Conservation (phyloP, 2,888 invertebrate species). For the Stomorhina lunata region DNA sequence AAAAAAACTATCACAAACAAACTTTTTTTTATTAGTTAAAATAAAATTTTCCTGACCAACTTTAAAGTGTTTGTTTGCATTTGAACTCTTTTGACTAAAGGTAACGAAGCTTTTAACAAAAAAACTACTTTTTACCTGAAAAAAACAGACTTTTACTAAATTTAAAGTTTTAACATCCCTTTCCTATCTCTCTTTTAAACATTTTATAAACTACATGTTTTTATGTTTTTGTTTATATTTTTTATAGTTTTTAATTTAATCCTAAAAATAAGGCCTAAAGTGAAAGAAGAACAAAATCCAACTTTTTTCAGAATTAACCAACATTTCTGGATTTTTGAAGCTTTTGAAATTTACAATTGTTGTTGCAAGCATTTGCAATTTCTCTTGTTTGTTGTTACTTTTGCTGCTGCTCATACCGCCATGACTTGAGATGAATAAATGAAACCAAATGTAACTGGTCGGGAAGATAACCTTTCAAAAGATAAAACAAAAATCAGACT, state of each 20-base stretch:
- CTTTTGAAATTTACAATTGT: constrained; percentile 52
- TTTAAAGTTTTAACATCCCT: constrained; percentile 48
- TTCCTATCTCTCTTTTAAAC: constrained; percentile 24
- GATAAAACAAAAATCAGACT: background rate
- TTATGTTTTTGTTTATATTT: constrained; percentile 6
- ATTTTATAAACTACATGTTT: constrained; percentile 2
- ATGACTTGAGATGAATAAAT: constrained; percentile 43
- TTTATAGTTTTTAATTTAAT: background rate
- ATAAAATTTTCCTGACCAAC: constrained; percentile 8
- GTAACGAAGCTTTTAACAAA: constrained; percentile 50
- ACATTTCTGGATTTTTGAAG: constrained; percentile 47
- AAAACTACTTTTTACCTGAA: background rate
- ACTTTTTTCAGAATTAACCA: constrained; percentile 38
- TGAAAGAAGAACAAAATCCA: background rate
- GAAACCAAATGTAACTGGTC: constrained; percentile 9
- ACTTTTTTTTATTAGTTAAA: constrained; percentile 10
- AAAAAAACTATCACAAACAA: background rate
- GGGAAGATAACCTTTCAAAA: constrained; percentile 8
- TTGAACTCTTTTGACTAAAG: constrained; percentile 43
- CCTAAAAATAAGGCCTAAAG: constrained; percentile 18
- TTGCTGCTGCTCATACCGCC: background rate
- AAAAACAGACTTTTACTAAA: background rate
- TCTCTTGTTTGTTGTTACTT: constrained; percentile 25
- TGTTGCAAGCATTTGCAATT: constrained; percentile 51
- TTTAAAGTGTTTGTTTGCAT: constrained; percentile 43